Conservation (phyloP, 2,888 invertebrate genomes). For the Venustoraphidia nigricollis region DNA sequence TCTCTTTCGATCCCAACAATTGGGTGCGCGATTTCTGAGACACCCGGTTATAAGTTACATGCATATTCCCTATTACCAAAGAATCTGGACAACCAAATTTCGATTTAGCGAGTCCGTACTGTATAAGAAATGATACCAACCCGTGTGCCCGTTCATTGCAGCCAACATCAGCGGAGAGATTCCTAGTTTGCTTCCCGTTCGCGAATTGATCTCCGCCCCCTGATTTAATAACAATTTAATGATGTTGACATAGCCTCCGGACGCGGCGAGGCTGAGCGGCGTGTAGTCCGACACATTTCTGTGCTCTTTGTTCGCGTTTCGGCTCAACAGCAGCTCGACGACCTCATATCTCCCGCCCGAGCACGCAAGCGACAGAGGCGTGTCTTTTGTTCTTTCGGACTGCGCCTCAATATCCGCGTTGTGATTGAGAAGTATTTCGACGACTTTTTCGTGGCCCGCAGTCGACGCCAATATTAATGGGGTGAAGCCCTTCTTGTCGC, state of each 20-base stretch:
- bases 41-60: too few relatives aligned
- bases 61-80: too few relatives aligned
- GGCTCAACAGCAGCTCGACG: constrained; percentile 75
- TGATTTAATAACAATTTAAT: constrained; percentile 84
- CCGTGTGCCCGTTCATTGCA: constrained; percentile 94
- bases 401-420: constrained; percentile 98
- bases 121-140: constrained; percentile 16
- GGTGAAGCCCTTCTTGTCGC: constrained; percentile 98
- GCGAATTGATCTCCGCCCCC: constrained; percentile 97
- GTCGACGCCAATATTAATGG: constrained; percentile 95
- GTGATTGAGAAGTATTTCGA: constrained; percentile 83
- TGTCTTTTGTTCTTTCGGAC: constrained; percentile 97
- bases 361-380: constrained; percentile 91
- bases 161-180: constrained; percentile 98
- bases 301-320: constrained; percentile 93
- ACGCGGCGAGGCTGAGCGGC: constrained; percentile 94
- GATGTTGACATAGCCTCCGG: constrained; percentile 96
- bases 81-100: background rate
- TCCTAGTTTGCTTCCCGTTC: constrained; percentile 91
- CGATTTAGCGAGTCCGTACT: background rate
- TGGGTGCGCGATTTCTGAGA: too few relatives aligned
- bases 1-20: too few relatives aligned
- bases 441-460: constrained; percentile 83
- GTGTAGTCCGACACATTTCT: constrained; percentile 99
- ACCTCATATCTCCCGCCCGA: constrained; percentile 95